These are phyloP conservation scores for Spodoptera littoralis DNA, from an alignment of 2,888 invertebrate species.

Conservation along the genomic window DNA sequence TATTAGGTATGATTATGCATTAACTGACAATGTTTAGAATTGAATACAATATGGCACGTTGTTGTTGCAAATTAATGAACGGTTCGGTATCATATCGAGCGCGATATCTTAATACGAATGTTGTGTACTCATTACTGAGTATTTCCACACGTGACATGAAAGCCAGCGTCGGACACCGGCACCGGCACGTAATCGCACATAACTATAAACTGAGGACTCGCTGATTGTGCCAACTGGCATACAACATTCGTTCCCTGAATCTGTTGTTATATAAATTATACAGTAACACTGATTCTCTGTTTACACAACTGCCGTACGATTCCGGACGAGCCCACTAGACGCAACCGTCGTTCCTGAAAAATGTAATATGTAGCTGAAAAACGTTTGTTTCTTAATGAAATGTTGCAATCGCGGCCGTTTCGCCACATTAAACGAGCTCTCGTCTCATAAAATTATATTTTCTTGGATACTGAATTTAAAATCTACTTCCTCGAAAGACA, in stretches of 20 bases:
- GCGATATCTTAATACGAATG: conserved; percentile 16
- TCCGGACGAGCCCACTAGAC: conserved; percentile 25
- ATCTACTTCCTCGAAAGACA: conserved; percentile 18
- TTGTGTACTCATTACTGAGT: conserved; percentile 12
- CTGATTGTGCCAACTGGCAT: conserved; percentile 77
- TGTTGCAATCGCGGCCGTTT: conserved; percentile 23
- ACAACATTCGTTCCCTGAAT: conserved; percentile 59
- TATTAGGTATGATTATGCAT: no score
- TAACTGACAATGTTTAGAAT: no score
- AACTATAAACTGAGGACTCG: conserved; percentile 42
- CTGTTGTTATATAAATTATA: conserved; percentile 48
- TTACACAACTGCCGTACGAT: conserved; percentile 44
- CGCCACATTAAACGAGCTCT: conserved; percentile 18
- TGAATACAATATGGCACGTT: background rate
- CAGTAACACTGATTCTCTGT: conserved; percentile 22
- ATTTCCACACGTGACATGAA: conserved; percentile 44
- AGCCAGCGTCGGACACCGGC: conserved; percentile 41
- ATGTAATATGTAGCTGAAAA: conserved; percentile 15
- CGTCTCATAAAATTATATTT: conserved; percentile 17
- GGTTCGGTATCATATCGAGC: conserved; percentile 18
- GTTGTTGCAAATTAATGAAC: conserved; percentile 9
- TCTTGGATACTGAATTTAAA: conserved; percentile 9
- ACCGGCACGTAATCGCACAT: conserved; percentile 30
- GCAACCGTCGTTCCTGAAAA: conserved; percentile 36
- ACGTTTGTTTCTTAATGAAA: conserved; percentile 13